Conservation (phyloP, 2,888 invertebrate species). For the Amphimallon solstitiale region DNA sequence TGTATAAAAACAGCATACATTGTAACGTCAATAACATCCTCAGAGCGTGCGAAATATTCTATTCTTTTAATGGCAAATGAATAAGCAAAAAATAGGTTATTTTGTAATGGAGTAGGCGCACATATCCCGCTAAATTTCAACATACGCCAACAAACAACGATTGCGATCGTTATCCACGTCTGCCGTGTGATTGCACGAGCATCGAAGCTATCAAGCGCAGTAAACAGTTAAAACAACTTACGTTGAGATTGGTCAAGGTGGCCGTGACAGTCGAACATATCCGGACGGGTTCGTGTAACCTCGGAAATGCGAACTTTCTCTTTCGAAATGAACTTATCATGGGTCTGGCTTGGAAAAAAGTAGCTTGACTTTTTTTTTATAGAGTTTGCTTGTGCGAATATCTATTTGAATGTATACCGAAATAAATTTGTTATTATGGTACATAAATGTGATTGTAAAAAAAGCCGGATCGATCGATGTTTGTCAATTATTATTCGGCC, state of each 20-base stretch:
- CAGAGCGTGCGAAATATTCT: too few relatives aligned
- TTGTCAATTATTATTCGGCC: slow-evolving; percentile 40
- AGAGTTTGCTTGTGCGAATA: not conserved
- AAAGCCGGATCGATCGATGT: slow-evolving; percentile 43
- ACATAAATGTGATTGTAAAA: slow-evolving; percentile 11
- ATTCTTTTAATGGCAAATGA: too few relatives aligned
- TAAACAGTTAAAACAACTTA: slow-evolving; percentile 55
- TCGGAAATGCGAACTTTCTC: slow-evolving; percentile 55
- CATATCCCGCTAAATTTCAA: not conserved
- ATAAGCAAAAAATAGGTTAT: too few relatives aligned
- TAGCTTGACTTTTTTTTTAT: not conserved
- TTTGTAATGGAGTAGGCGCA: not conserved
- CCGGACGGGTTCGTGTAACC: slow-evolving; percentile 48
- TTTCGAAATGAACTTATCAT: slow-evolving; percentile 47
- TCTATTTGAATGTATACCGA: not conserved
- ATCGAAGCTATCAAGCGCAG: slow-evolving; percentile 23
- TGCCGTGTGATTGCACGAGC: not conserved
- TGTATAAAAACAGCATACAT: too few relatives aligned
- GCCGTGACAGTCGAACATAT: slow-evolving; percentile 51
- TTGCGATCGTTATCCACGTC: slow-evolving; percentile 2
- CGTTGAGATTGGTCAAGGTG: slow-evolving; percentile 63
- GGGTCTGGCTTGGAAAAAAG: not conserved
- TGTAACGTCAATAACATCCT: too few relatives aligned
- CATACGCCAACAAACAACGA: not conserved
- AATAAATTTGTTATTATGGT: slow-evolving; percentile 5